phyloP scores from a whole-genome alignment of 2,797 vertebrate species.

The Pogonophryne albipinna region DNA sequence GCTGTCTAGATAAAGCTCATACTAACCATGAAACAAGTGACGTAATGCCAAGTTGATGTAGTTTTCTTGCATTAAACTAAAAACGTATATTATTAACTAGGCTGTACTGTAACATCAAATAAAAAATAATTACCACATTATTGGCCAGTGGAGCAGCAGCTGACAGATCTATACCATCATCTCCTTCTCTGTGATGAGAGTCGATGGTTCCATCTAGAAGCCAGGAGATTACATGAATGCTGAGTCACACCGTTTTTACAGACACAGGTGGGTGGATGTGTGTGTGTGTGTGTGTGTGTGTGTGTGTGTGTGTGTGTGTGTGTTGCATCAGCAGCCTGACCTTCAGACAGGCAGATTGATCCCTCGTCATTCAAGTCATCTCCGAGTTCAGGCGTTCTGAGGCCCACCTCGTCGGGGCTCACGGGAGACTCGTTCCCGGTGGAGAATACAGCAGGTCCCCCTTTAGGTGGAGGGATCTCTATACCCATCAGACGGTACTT shows the following conservation, averaged over 20 bases:
- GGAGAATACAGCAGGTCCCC: slow-evolving; percentile 94
- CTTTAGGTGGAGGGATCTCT: slow-evolving; percentile 96
- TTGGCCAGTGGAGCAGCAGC: slow-evolving; percentile 81
- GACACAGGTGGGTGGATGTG: background rate
- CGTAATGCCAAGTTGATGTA: background rate
- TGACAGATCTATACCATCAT: slow-evolving; percentile 84
- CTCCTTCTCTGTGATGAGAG: slow-evolving; percentile 86
- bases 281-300: background rate
- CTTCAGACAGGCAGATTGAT: slow-evolving; percentile 94
- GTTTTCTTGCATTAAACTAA: background rate
- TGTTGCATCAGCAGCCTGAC: slow-evolving; percentile 56
- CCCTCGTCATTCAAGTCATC: slow-evolving; percentile 92
- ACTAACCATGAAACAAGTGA: background rate
- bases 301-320: no score
- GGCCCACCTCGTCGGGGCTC: slow-evolving; percentile 87
- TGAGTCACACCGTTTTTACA: background rate
- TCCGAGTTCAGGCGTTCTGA: slow-evolving; percentile 83
- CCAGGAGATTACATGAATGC: slow-evolving; percentile 50
- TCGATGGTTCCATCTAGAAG: slow-evolving; percentile 89
- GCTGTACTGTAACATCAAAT: slow-evolving; percentile 26
- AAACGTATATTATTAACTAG: slow-evolving; percentile 2
- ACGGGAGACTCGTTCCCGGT: slow-evolving; percentile 86
- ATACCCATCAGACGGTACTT: slow-evolving; percentile 99
- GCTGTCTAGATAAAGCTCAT: background rate
- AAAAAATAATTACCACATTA: slow-evolving; percentile 86